Base-by-base conservation (phyloP, 2,113 vertebrate species). In the Oxygymnocypris stewartii region DNA sequence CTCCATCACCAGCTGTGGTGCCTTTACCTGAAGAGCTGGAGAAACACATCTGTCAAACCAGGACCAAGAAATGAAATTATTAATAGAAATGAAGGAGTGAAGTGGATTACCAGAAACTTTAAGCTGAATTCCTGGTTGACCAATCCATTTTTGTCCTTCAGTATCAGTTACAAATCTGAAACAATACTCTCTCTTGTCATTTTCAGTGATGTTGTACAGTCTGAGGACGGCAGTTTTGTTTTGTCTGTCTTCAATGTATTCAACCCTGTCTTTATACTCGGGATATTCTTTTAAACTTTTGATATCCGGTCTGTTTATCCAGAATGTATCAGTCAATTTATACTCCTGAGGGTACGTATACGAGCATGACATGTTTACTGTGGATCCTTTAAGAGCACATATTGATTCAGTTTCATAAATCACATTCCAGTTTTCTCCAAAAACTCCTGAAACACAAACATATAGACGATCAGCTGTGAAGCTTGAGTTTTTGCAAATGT, bases 351-450 rank as follows among this genome's bases (percentile, higher is more conserved):
- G 57, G 23, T n/a, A 61, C n/a, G 0, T 47, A 11, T 79, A 87
- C 0, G 6, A 51, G 83, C 83, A 89, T n/a, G 25, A 11, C 31
- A 87, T 4, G 6, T 2, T 59, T 10, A 84, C 84, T 69, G 86
- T 80, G 47, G 84, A 85, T 80, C 79, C 44, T 6, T 47, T 84
- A 47, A 74, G 9, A 83, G 65, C 65, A 75, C 86, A 89, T 40
- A 86, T 49, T 12, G 14, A 40, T 2, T 20, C 20, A 40, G 7
- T 18, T 11, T 40, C 54, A 23, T 86, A 85, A 73, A 0, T 51
- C 9, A 89, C 85, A 18, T 4, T 4, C 61, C 61, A 87, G 4
- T 3, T 0, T 16, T 14, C 4, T n/a, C 75, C 65, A 49, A 37
- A 42, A 76, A 37, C 67, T 57, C 69, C 84, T 85, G 51, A 0